These are phyloP conservation scores for Noctuana brunneofusca DNA, from an alignment of 2,888 invertebrate genomes.

Conservation along the genomic window DNA sequence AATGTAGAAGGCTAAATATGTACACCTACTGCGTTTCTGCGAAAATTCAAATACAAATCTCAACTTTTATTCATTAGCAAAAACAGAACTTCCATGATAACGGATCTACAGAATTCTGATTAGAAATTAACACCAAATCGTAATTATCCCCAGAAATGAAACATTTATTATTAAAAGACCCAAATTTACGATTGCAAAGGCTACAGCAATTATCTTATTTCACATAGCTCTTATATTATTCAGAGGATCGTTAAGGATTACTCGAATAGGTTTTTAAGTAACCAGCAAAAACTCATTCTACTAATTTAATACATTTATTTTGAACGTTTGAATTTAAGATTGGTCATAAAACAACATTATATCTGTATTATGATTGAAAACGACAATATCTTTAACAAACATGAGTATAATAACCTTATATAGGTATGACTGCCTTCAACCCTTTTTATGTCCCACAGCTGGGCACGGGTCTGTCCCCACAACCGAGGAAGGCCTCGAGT, in stretches of 20 bases:
- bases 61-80: neutral
- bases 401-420: too few relatives aligned
- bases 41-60: neutral
- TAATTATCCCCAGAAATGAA: conserved; percentile 25
- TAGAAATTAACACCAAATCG: conserved; percentile 20
- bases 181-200: conserved; percentile 25
- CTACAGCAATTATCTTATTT: conserved; percentile 13
- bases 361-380: too few relatives aligned
- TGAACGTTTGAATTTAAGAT: neutral
- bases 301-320: neutral
- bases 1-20: neutral
- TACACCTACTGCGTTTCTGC: too few relatives aligned
- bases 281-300: neutral
- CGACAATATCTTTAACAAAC: too few relatives aligned
- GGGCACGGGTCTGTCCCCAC: too few relatives aligned
- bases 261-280: conserved; percentile 6
- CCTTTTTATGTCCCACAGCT: too few relatives aligned
- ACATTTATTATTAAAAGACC: conserved; percentile 25
- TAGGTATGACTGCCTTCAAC: too few relatives aligned
- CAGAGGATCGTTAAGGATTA: conserved; percentile 26
- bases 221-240: conserved; percentile 23
- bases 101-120: conserved; percentile 23
- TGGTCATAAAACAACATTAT: too few relatives aligned
- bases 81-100: conserved; percentile 10
- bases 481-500: too few relatives aligned